Base-by-base conservation (phyloP, 1,140 invertebrate genomes). In the Gonioctena quinquepunctata region DNA sequence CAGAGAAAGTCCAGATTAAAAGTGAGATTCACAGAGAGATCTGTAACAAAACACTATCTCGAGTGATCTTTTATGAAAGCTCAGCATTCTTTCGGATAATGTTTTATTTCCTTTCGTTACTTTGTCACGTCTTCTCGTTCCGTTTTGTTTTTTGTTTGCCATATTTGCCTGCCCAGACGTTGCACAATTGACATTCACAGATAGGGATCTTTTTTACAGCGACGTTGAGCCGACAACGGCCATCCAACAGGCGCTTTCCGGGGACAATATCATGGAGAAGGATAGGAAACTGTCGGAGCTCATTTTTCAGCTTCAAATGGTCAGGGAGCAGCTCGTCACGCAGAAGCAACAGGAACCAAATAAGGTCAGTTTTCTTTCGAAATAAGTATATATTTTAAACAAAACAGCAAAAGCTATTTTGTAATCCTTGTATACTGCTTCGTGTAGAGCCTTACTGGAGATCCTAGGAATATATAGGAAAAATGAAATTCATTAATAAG, bases 261-360 rank as follows among this genome's bases (percentile, higher is more conserved):
- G 87, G 71, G 90, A 93, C 74, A 91, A 87, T 77, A 83, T 93
- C 74, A 86, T 89, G 57, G 91, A 93, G 80, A 92, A 91, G 83
- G 93, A 95, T 74, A 85, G 92, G 50, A 88, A 89, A 76, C 85
- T 95, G 1, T 92, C 91, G 1, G 93, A 94, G 80, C 92, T 94
- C 89, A 95, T 95, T 59, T 82, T 91, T 5, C 92, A 94, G 74
- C 86, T 95, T 60, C 93, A 94, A 82, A 89, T 91, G 85, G 87
- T 94, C 11, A 86, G 92, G 71, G 93, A 94, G 75, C 91, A 93
- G 80, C 84, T 94, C 54, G 77, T 92, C 25, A 87, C 88, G 16
- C 91, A 94, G 77, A 76, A 82, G 66, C 78, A 78, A 49, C 63
- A 64, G 13, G 68, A 71, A 63, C 5, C 28, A 3, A 67, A 69